Evolutionary conservation across 2,113 vertebrate species (phyloP), one percentile per base, ranked within the genome.

Genomic region (Acanthisitta chloris): DNA sequence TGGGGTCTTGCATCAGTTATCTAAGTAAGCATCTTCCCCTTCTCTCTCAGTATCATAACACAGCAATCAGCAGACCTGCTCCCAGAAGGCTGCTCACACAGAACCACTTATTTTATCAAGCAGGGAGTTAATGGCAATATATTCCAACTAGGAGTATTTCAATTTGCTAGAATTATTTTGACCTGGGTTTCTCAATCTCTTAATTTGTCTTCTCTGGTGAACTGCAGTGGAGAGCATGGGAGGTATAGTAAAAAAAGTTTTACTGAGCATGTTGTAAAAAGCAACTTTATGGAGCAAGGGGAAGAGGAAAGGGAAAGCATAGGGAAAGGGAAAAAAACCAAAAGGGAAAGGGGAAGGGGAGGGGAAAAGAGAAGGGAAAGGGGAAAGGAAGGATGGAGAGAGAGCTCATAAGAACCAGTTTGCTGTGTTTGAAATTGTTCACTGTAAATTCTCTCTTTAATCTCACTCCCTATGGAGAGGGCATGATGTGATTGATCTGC

Each of bases 321-420:
- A n/a, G 23, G 4, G 4, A 6, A 48, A 19, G 9, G 6, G 4
- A 42, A 18, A 17, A 13, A 9, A 8, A n/a, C n/a, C n/a, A n/a
- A 33, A 13, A 5, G 16, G 16, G 6, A 51, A 9, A 6, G 24
- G 9, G 4, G 43, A 21, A 11, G 12, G 21, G 28, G 29, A 61
- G 5, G 4, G 12, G 29, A 25, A 71, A 13, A 8, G 8, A 24
- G 20, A 25, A 67, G 17, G 21, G 20, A 11, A 40, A 51, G 12
- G 4, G 49, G 10, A 34, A 45, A 21, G 49, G 25, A 55, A 64
- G 14, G 20, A 12, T 28, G 16, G 38, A 72, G 17, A n/a, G 9
- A 40, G 43, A 52, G 4, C 7, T 71, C 66, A 5, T 5, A 78
- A 43, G 4, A 31, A 48, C 62, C 17, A 13, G 6, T n/a, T 67